Evolutionary conservation across 2,797 vertebrate species (phyloP).

Genomic region (Xerus rutilus): DNA sequence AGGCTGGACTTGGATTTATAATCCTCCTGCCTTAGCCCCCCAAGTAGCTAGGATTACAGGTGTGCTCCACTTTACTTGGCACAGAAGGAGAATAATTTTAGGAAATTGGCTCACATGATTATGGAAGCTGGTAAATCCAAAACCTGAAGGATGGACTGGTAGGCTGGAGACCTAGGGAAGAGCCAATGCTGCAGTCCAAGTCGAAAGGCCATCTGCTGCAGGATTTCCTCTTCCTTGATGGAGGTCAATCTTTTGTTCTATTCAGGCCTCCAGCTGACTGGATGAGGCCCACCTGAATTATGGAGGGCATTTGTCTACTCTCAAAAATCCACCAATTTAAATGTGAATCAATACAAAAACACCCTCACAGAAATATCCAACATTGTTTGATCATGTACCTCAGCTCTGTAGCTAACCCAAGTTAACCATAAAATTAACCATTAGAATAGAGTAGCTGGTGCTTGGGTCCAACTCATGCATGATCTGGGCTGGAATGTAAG

Average conservation of each 20-base stretch:
- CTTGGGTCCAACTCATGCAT: neutral
- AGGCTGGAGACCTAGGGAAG: neutral
- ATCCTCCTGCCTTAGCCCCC: neutral
- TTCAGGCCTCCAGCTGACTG: neutral
- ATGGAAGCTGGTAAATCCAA: neutral
- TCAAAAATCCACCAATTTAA: neutral
- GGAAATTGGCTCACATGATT: neutral
- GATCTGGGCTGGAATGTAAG: neutral
- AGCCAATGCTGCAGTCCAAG: neutral
- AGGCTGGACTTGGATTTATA: neutral
- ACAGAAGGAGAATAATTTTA: neutral
- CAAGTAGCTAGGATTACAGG: neutral
- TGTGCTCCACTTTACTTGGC: neutral
- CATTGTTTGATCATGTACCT: neutral
- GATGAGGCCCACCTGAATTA: neutral
- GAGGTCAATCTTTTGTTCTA: neutral
- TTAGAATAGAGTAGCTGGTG: neutral
- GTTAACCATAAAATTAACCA: neutral
- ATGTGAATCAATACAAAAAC: neutral
- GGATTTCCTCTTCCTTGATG: neutral
- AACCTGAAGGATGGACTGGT: neutral
- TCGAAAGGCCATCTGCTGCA: neutral
- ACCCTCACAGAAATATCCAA: neutral
- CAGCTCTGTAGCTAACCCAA: neutral
- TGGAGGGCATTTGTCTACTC: neutral